Evolutionary conservation across 2,113 vertebrate species (phyloP).

Genomic region (Anhinga rufa): DNA sequence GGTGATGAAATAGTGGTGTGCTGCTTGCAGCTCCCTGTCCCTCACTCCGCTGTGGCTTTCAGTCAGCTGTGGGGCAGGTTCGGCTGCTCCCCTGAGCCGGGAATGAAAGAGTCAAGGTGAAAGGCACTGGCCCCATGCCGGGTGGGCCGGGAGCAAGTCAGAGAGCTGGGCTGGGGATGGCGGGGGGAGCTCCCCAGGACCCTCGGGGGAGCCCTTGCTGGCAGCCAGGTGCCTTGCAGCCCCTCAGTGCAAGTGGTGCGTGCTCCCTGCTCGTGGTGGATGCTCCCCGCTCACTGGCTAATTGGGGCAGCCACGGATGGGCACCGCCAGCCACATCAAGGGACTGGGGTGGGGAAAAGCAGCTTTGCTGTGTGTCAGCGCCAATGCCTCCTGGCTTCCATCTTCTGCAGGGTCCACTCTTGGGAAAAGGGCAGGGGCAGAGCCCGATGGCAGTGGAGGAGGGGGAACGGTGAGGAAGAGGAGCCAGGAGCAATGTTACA

Average conservation of each 20-base stretch:
- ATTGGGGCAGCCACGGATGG: rapidly evolving
- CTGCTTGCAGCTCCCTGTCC: background rate
- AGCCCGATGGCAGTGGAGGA: background rate
- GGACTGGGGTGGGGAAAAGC: too few relatives aligned
- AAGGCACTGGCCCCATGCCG: rapidly evolving
- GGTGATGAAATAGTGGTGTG: background rate
- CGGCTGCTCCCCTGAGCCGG: background rate
- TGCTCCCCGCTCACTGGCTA: background rate
- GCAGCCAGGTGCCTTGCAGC: rapidly evolving
- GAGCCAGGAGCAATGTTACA: background rate
- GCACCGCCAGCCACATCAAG: rapidly evolving
- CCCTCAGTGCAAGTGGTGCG: rapidly evolving
- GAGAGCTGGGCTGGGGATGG: background rate
- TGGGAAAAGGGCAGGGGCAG: background rate
- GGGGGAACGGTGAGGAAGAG: background rate
- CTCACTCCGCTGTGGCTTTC: background rate
- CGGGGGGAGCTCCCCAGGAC: rapidly evolving
- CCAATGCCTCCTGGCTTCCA: background rate
- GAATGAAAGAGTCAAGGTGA: background rate
- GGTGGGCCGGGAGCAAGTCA: rapidly evolving
- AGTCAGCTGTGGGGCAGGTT: background rate
- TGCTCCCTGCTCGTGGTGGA: rapidly evolving
- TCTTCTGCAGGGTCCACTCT: background rate
- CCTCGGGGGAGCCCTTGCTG: rapidly evolving
- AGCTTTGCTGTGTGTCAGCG: background rate